Conservation (phyloP, 2,888 invertebrate genomes). For the Cepaea hortensis region DNA sequence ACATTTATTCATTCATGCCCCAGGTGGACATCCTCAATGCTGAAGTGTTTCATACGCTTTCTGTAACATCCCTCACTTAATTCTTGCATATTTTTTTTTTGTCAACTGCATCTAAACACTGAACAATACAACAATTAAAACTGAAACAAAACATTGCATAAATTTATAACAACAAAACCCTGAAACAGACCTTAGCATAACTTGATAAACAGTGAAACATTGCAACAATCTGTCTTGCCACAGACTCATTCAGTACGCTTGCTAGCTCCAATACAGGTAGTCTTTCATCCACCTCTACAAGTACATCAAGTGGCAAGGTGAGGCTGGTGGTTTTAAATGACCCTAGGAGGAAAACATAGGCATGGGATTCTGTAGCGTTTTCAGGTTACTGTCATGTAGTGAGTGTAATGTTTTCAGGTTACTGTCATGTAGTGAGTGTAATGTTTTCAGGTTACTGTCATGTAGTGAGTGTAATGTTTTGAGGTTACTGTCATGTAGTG, state of each 20-base stretch:
- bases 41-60: too few species aligned
- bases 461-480: too few species aligned
- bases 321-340: slow-evolving; percentile 57
- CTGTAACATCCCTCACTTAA: too few species aligned
- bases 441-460: too few species aligned
- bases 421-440: too few species aligned
- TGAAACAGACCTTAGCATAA: slow-evolving; percentile 31
- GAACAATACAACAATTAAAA: background rate
- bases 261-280: slow-evolving; percentile 53
- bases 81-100: too few species aligned
- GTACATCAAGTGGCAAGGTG: slow-evolving; percentile 61
- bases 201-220: slow-evolving; percentile 58
- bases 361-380: background rate
- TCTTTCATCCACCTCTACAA: slow-evolving; percentile 57
- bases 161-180: background rate
- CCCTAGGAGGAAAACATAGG: slow-evolving; percentile 53
- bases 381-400: too few species aligned
- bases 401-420: too few species aligned
- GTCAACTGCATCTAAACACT: too few species aligned
- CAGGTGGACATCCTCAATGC: too few species aligned
- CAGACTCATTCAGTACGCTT: slow-evolving; percentile 54
- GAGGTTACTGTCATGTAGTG: too few species aligned
- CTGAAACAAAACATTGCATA: background rate
- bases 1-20: too few species aligned
- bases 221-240: slow-evolving; percentile 61